phyloP scores from a whole-genome alignment of 2,113 vertebrate genomes.

The Rana temporaria region DNA sequence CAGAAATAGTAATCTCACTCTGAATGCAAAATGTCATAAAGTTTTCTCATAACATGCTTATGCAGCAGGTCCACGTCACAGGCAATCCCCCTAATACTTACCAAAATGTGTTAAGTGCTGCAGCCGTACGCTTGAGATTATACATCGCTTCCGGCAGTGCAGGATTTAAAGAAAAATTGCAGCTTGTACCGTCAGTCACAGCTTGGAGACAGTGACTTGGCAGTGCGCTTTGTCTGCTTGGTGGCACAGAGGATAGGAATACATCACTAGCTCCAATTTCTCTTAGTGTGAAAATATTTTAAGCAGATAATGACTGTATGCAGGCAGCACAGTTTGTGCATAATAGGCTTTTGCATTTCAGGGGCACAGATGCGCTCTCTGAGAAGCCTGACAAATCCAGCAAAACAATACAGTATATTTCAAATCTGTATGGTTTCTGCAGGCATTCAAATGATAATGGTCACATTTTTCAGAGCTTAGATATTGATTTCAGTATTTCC shows the following conservation, averaged over 20 bases:
- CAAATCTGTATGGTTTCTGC: neutral
- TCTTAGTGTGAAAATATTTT: slow-evolving; percentile 10
- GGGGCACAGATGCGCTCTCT: neutral
- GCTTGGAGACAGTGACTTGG: neutral
- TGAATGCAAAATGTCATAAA: neutral
- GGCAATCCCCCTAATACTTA: slow-evolving; percentile 13
- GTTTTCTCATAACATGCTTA: neutral
- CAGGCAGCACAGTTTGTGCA: neutral
- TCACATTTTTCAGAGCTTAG: neutral
- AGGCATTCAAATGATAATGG: neutral
- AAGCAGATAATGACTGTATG: neutral
- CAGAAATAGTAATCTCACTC: neutral
- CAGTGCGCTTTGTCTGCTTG: neutral
- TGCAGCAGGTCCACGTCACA: neutral
- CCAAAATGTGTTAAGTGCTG: neutral
- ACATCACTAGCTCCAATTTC: neutral
- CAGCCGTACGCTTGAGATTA: slow-evolving; percentile 1
- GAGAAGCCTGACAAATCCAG: neutral
- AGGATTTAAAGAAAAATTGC: neutral
- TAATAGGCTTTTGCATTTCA: neutral
- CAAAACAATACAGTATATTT: neutral
- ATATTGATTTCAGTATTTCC: neutral
- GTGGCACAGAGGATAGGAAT: neutral
- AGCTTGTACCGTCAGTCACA: neutral
- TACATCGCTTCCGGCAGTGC: slow-evolving; percentile 6